Evolutionary conservation across 37 sponge, comb jelly and placozoan genomes (phyloP), one percentile per base, ranked within the genome.

Genomic region (Theonella swinhoei): DNA sequence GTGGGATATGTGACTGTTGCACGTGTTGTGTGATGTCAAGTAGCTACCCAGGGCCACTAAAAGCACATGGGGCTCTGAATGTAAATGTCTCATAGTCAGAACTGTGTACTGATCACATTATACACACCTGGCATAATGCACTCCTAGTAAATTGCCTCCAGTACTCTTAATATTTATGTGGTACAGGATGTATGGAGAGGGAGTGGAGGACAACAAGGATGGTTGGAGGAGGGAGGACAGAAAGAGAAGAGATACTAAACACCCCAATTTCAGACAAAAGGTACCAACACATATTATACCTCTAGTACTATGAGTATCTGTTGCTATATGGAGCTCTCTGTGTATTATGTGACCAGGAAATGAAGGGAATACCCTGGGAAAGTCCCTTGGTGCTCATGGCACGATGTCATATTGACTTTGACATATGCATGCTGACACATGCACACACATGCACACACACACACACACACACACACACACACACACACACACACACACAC

Each of bases 401-500:
- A 17, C 11, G 14, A 47, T 47, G 54, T 47, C 54, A 47, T 7
- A 47, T 7, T n/a, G n/a, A n/a, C n/a, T 5, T 2, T 5, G 64
- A 2, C 3, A 28, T 9, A 28, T 58, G 19, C 60, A 20, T 11
- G 11, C 60, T 20, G 19, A 63, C 7, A 9, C 26, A 63, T 28
- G 26, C 1, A 5, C 64, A 63, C 1, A 63, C 3, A 63, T n/a
- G 26, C 64, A 63, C 3, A 5, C 26, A 20, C 60, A 63, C 26
- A 63, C 9, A 2, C 26, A 63, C 64, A 63, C 1, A 63, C 64
- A 63, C 26, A 2, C 64, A 5, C 1, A 63, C 64, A 63, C 26
- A 63, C 64, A 63, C 26, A 63, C 64, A 63, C 26, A 63, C 64
- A 63, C 26, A 63, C 64, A 63, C 3, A 63, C 64, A 63, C 19